Evolutionary conservation across 2,113 vertebrate genomes (phyloP).

Genomic region (Lycaon pictus): DNA sequence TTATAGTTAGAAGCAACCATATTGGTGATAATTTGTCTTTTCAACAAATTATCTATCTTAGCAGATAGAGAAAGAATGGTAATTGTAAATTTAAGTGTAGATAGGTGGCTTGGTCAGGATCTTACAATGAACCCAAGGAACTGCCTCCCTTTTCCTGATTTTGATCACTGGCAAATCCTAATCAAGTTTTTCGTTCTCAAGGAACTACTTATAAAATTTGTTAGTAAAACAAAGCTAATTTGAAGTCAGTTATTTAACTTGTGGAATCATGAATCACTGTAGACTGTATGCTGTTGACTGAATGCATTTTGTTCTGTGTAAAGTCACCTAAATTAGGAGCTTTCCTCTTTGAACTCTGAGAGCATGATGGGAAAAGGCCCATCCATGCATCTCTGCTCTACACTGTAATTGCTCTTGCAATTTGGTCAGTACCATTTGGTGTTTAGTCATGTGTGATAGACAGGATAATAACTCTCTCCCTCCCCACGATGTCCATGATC

Average conservation of each 20-base stretch:
- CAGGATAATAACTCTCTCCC: not conserved
- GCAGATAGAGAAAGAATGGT: not conserved
- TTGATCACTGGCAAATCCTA: not conserved
- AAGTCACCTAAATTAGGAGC: not conserved
- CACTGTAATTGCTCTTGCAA: not conserved
- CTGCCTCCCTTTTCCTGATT: not conserved
- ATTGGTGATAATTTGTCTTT: not conserved
- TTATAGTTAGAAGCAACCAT: not conserved
- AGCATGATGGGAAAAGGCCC: not conserved
- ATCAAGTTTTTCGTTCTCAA: not conserved
- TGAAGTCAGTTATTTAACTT: conserved; percentile 11
- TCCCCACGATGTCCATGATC: not conserved
- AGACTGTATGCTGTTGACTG: not conserved
- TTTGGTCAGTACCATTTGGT: not conserved
- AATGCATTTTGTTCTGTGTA: not conserved
- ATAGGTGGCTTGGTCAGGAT: not conserved
- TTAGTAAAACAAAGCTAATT: not conserved
- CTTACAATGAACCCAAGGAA: not conserved
- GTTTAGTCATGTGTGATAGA: not conserved
- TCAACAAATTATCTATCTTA: not conserved
- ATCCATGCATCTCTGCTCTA: not conserved
- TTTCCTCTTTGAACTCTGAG: not conserved
- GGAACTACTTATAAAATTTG: not conserved
- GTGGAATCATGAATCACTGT: not conserved
- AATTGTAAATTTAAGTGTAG: not conserved